Base-by-base conservation (phyloP, 2,113 vertebrate genomes). In the Pitta sordida region DNA sequence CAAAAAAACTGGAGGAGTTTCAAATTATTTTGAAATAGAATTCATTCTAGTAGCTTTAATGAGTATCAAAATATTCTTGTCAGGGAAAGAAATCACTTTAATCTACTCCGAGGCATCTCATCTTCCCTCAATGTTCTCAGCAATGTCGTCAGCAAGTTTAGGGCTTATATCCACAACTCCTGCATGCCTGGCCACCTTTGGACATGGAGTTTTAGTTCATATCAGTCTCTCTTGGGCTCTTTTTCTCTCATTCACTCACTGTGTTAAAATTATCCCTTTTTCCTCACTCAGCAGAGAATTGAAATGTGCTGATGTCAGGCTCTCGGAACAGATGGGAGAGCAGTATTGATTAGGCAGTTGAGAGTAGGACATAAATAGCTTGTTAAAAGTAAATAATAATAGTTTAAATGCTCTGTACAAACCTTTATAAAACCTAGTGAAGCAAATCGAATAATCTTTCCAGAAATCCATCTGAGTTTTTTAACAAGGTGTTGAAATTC, bases 301-400 rank as follows among this genome's bases (percentile, higher is more conserved):
- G 71, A 81, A 86, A 94, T 91, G 73, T 96, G 96, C 94, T 95
- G 92, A 93, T 93, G 93, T 94, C 83, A 64, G 90, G 80, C 71
- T 86, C 83, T 88, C 19, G 2, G 60, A 96, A 92, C 92, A 96
- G 96, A 95, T 93, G 90, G 73, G n/a, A 95, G 44, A 95, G 64
- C 55, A 64, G 30, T 95, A 96, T 94, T 94, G 96, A 96, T 95
- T 88, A 91, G 86, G 80, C 94, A 96, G 88, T 83, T 63, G 73
- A 94, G 73, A 90, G 83, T 6, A 83, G 48, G 68, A 68, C 80
- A 68, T 90, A 95, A 96, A 95, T 86, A 94, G 88, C 90, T 95
- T 95, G 92, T 94, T 96, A 90, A 78, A 83, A 96, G 91, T 95
- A 96, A 96, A 95, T 96, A 93, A 95, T 91, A 96, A 90, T 93